Base-by-base conservation (phyloP, 2,113 vertebrate species). In the Hyperopisus bebe region DNA sequence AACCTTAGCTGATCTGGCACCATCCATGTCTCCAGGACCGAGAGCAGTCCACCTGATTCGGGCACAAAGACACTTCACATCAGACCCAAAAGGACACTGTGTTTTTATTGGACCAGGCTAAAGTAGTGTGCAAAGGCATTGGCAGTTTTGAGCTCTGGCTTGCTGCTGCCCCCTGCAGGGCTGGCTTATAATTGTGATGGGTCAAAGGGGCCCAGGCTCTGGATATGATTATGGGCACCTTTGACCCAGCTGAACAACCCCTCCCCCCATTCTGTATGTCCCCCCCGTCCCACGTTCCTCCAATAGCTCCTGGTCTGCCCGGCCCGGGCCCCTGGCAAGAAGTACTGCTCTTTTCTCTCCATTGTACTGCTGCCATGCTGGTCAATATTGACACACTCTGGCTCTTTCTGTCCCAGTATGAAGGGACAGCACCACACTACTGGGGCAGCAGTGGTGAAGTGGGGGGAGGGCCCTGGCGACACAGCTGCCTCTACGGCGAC, bases 401-500 rank as follows among this genome's bases (percentile, higher is more conserved):
- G 47, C 31, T 35, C 53, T 84, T 21, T 91, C 46, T 87, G 21
- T 51, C 51, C 70, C 70, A 24, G 87, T 44, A 47, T 35, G 77
- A 6, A 42, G 47, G 48, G 66, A 31, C 46, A 2, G 46, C n/a
- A 19, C 70, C 11, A 50, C 42, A 48, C 3, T 35, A 35, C 87
- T 51, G 44, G 27, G 70, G 46, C 44, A 51, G 46, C n/a, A 11
- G 3, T 62, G 62, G 53, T 15, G 87, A 7, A 46, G 39, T 53
- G 87, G 42, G 10, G 58, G 44, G 24, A 10, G 44, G 55, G 35
- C 0, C 21, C 9, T 21, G 42, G 58, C 10, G 11, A 47, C 62
- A 35, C 35, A 15, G 48, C 55, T 19, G 84, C 27, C 44, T 90
- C 91, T 94, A 91, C 91, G 93, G 89, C 90, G 89, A 93, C 92